Conservation (phyloP, 2,888 invertebrate genomes). For the Leptura quadrifasciata region DNA sequence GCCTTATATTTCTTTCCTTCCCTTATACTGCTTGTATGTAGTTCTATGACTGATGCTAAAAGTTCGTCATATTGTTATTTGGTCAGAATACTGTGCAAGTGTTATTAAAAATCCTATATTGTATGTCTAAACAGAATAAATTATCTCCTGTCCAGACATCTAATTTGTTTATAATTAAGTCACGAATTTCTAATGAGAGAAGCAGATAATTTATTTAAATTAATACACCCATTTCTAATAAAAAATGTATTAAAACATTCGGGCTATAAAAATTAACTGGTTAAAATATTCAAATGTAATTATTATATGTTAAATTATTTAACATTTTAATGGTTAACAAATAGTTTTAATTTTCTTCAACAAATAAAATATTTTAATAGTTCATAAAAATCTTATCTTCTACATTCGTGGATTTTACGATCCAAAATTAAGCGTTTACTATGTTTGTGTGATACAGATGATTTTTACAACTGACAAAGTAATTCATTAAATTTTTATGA, state of each 20-base stretch:
- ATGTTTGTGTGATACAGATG: conserved; percentile 7
- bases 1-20: too few species aligned
- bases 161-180: background rate
- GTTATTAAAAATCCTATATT: background rate
- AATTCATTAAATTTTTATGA: conserved; percentile 1
- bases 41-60: too few species aligned
- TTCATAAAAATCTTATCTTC: background rate
- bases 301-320: conserved; percentile 3
- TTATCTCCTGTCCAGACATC: background rate
- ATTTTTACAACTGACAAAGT: conserved; percentile 1
- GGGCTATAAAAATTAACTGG: background rate
- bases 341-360: conserved; percentile 7
- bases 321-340: conserved; percentile 7
- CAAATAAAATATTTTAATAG: conserved; percentile 7
- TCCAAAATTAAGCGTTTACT: background rate
- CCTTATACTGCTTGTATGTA: too few species aligned
- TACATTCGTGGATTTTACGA: conserved; percentile 4
- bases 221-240: background rate
- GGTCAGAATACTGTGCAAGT: too few species aligned
- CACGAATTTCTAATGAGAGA: background rate
- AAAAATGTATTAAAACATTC: background rate
- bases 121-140: background rate
- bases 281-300: conserved; percentile 4
- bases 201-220: background rate
- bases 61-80: too few species aligned